Evolutionary conservation across 30 jellyfish, hydroid and myxozoan species (phyloP), one percentile per base, ranked within the genome.

Genomic region (Aurelia sp.): DNA sequence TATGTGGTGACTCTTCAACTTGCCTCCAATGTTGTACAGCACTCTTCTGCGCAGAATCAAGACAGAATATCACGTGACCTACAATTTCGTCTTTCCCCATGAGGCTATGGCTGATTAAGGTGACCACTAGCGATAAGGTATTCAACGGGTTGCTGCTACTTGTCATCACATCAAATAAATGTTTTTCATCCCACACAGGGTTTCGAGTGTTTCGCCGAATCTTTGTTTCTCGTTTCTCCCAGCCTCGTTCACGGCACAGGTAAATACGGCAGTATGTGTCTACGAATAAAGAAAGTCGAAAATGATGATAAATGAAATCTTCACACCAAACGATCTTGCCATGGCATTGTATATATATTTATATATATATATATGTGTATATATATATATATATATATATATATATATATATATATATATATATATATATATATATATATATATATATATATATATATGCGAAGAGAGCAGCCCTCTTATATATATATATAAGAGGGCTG

Each of bases 31-130:
- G 97, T 1, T 85, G 86, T 3, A 66, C 91, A 0, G 97, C 97
- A 13, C 91, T 55, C 22, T 21, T 62, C 74, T 94, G 97, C n/a
- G 95, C 84, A 47, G 99, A 85, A 58, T 86, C 96, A 13, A 94
- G 86, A 63, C 97, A 66, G 59, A 94, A 94, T 22, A 94, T 94
- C 76, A 94, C 97, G 81, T 94, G 99, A 17, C 99, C 99, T 61
- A 94, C 59, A 13, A 89, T 87, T 52, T 85, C 97, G 41, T 94
- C 99, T 65, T 86, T 94, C 6, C 99, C 96, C 61, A 94, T 91
- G 37, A 94, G 58, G 70, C 92, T 89, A 37, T 82, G 91, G 66
- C 87, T 92, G 61, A 74, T 79, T 21, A 94, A 52, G 6, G 97
- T 84, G 12, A 86, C 89, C 22, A 89, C 97, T 2, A 94, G 88